Conservation (phyloP, 1,140 invertebrate genomes). For the Scaptomyza pallida region DNA sequence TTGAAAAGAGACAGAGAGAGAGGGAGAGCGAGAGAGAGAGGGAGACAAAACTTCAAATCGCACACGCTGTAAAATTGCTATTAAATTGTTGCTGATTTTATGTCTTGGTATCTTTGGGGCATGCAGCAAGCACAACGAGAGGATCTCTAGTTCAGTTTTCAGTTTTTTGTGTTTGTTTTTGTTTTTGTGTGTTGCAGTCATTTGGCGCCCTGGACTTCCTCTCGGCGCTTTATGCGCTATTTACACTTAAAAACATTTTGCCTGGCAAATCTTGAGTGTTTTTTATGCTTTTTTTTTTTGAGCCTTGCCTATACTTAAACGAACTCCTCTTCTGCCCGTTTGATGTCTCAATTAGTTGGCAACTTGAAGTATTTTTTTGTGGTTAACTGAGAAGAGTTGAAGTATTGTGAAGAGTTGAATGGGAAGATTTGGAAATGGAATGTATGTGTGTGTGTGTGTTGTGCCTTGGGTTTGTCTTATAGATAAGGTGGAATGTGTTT, state of each 20-base stretch:
- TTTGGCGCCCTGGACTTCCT: constrained; percentile 35
- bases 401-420: no score
- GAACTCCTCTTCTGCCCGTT: constrained; percentile 21
- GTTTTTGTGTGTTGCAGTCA: not conserved
- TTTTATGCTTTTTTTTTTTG: constrained; percentile 45
- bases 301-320: constrained; percentile 2
- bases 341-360: constrained; percentile 77
- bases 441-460: no score
- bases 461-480: no score
- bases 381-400: no score
- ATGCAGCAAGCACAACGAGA: not conserved
- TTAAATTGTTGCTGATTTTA: constrained; percentile 83
- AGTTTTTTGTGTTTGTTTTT: not conserved
- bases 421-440: no score
- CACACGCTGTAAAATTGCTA: constrained; percentile 73
- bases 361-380: constrained; percentile 59
- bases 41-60: constrained; percentile 25
- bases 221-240: constrained; percentile 65
- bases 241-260: constrained; percentile 70
- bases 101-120: constrained; percentile 35
- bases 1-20: not conserved
- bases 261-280: constrained; percentile 21
- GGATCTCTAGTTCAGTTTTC: constrained; percentile 19
- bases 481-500: no score
- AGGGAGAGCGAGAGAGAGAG: not conserved